phyloP scores from a whole-genome alignment of 2,888 invertebrate genomes.

The Mechanitis messenoides region DNA sequence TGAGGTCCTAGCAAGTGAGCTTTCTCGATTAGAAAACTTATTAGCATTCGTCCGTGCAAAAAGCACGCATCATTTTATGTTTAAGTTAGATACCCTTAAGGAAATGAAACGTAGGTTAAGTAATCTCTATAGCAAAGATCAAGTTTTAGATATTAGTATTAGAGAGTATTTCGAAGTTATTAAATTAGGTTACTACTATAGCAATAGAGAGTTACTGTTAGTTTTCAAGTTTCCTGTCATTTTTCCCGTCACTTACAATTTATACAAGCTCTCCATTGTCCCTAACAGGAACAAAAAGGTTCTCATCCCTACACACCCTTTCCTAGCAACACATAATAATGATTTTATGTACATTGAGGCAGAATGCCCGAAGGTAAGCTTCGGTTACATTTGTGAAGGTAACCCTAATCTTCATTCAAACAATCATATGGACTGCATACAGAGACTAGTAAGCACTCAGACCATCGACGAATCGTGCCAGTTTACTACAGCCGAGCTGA shows the following conservation, averaged over 20 bases:
- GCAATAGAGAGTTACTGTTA: background rate
- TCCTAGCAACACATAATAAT: slow-evolving; percentile 25
- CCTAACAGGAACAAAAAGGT: slow-evolving; percentile 25
- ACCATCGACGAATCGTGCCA: too few relatives aligned
- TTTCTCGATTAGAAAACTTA: background rate
- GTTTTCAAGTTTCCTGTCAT: background rate
- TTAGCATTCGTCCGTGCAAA: background rate
- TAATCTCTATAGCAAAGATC: too few relatives aligned
- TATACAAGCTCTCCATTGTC: background rate
- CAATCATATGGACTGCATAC: too few relatives aligned
- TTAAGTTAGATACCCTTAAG: background rate
- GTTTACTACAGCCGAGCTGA: too few relatives aligned
- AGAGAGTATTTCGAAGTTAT: slow-evolving; percentile 5
- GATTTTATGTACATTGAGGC: slow-evolving; percentile 32
- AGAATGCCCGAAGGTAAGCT: slow-evolving; percentile 31
- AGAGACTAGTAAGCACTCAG: too few relatives aligned
- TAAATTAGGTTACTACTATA: background rate
- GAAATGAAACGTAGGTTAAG: too few relatives aligned
- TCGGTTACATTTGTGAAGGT: slow-evolving; percentile 25
- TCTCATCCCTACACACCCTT: slow-evolving; percentile 28
- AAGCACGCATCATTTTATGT: background rate
- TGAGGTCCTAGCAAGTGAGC: background rate
- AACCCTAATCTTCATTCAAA: too few relatives aligned
- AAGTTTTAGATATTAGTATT: background rate
- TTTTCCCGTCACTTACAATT: background rate